A percentile compares a stretch with the other conserved stretches of the same genome.
These are phyloP conservation scores for Gastrophysa polygoni DNA, from an alignment of 2,888 invertebrate genomes.

Conservation along the genomic window DNA sequence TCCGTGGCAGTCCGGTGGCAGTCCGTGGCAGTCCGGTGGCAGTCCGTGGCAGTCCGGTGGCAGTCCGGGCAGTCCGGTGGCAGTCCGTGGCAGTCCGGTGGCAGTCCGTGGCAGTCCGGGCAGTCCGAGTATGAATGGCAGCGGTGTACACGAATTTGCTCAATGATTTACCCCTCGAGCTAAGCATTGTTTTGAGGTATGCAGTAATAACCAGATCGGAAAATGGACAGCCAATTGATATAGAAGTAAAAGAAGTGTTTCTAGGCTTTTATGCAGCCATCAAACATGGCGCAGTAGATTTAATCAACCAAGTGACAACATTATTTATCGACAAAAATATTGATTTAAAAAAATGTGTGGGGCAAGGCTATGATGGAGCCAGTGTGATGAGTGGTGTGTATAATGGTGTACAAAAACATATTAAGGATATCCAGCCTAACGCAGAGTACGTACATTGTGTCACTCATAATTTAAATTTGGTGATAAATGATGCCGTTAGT, in stretches of 20 bases:
- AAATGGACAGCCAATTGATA: constrained; percentile 31
- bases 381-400: constrained; percentile 44
- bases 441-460: constrained; percentile 32
- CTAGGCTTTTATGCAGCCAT: constrained; percentile 38
- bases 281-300: constrained; percentile 41
- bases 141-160: too few relatives aligned
- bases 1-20: too few relatives aligned
- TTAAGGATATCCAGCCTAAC: constrained; percentile 26
- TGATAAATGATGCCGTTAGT: constrained; percentile 37
- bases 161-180: too few relatives aligned
- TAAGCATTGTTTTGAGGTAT: constrained; percentile 39
- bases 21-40: too few relatives aligned
- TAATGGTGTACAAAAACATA: constrained; percentile 27
- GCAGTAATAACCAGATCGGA: constrained; percentile 23
- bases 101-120: too few relatives aligned
- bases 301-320: constrained; percentile 39
- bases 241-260: constrained; percentile 40
- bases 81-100: too few relatives aligned
- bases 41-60: too few relatives aligned
- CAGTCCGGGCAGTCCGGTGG: too few relatives aligned
- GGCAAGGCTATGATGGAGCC: constrained; percentile 47
- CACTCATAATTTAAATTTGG: constrained; percentile 39
- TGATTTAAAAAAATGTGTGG: constrained; percentile 33
- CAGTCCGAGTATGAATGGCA: too few relatives aligned
- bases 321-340: constrained; percentile 33